Evolutionary conservation across 2,797 vertebrate species (phyloP).

Genomic region (Sitta carolinensis): DNA sequence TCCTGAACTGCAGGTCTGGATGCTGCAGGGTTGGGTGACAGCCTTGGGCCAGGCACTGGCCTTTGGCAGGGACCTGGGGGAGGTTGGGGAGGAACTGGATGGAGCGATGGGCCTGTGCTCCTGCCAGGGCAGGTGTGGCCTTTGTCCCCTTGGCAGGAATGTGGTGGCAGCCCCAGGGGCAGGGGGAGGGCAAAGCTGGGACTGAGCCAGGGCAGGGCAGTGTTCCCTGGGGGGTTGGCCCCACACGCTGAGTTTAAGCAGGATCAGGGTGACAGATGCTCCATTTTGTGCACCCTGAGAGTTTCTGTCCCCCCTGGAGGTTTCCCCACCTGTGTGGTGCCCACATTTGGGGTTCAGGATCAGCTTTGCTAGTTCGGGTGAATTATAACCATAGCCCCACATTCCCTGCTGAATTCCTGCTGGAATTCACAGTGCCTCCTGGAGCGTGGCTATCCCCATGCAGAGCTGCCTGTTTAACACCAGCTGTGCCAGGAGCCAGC

Average conservation of each 20-base stretch:
- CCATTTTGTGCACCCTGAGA: too few species aligned
- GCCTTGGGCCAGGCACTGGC: neutral
- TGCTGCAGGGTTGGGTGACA: neutral
- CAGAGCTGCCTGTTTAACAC: too few species aligned
- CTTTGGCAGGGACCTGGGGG: too few species aligned
- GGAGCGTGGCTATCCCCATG: too few species aligned
- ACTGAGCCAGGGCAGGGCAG: neutral
- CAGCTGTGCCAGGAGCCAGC: too few species aligned
- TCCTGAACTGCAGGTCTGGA: neutral
- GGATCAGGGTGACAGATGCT: neutral
- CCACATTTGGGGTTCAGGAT: too few species aligned
- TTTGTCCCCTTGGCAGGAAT: neutral
- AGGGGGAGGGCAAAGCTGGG: neutral
- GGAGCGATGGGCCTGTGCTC: neutral
- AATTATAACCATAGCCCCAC: too few species aligned
- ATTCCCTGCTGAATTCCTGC: too few species aligned
- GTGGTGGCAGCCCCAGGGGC: neutral
- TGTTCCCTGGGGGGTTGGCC: neutral
- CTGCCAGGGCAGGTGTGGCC: accelerated
- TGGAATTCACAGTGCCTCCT: too few species aligned
- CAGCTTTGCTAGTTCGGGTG: too few species aligned
- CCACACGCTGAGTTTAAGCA: accelerated
- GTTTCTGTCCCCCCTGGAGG: neutral
- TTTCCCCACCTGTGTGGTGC: accelerated
- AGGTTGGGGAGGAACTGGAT: neutral